Base-by-base conservation (phyloP, 2,113 vertebrate species). In the Gambusia affinis region DNA sequence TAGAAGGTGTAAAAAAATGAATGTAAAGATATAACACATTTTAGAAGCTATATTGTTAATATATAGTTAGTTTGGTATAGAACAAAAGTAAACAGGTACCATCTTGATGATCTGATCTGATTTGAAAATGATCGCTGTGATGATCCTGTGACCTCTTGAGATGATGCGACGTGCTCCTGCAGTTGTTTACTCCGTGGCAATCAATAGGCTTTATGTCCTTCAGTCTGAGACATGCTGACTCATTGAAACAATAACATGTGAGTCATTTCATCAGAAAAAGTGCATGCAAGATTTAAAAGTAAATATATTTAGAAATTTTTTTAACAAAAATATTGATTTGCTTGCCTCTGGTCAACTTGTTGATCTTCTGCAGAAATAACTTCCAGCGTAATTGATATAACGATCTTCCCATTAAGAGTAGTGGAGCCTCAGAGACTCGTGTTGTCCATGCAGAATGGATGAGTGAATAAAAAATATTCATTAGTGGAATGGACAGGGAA, bases 161-260 rank as follows among this genome's bases (percentile, higher is more conserved):
- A 35, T 60, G 31, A 72, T 28, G 29, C 4, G 12, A 19, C 8
- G 4, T 17, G 27, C 37, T 60, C 30, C 37, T 15, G 19, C 51
- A 12, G 28, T 27, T 47, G n/a, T 71, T 73, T 63, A 81, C 37
- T 12, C 61, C 60, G 30, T 29, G 72, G 64, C 73, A 4, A 66
- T 54, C 47, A 69, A 60, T 72, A 27, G 29, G 28, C 62, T 14
- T 37, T 29, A 24, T n/a, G 51, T 64, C 54, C 31, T 28, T 29
- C 28, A 14, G 42, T 64, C 3, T 68, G 76, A 64, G 8, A 75
- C 12, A 82, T 22, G 29, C 42, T 82, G 81, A 81, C 67, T 88
- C 73, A 77, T 33, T 12, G 44, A 29, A 39, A 39, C 51, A 8
- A 14, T 73, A 51, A 30, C 67, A 54, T 39, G 12, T 3, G 0